phyloP scores from a whole-genome alignment of 2,113 vertebrate genomes.

The Pygoscelis antarcticus region DNA sequence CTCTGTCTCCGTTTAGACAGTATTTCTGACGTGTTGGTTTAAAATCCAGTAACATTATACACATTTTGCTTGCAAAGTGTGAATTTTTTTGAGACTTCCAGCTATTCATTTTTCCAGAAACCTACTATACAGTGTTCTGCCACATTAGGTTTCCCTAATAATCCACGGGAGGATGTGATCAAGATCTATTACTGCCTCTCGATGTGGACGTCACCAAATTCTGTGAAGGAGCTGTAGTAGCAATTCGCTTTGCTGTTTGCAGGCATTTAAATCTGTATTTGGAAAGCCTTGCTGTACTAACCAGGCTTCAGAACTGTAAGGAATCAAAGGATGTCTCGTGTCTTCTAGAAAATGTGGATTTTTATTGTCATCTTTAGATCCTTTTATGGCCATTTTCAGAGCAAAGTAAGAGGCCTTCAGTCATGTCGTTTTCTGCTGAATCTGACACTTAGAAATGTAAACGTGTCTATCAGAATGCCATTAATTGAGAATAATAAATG shows the following conservation, averaged over 20 bases:
- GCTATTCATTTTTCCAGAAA: slow-evolving; percentile 23
- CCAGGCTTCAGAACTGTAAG: not conserved
- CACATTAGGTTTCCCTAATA: slow-evolving; percentile 69
- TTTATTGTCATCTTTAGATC: not conserved
- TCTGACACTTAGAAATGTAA: slow-evolving; percentile 47
- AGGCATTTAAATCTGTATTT: slow-evolving; percentile 8
- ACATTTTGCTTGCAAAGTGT: not conserved
- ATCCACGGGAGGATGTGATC: slow-evolving; percentile 53
- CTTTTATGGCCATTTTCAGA: slow-evolving; percentile 29
- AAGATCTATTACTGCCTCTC: slow-evolving; percentile 61
- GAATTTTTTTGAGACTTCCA: not conserved
- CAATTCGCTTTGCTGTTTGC: not conserved
- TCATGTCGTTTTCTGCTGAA: slow-evolving; percentile 22
- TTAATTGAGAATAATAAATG: slow-evolving; percentile 66
- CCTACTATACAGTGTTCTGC: slow-evolving; percentile 47
- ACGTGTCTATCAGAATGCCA: slow-evolving; percentile 39
- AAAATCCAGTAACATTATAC: not conserved
- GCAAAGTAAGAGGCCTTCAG: not conserved
- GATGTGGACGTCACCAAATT: not conserved
- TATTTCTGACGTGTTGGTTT: not conserved
- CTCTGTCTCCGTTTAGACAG: not conserved
- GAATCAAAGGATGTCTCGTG: not conserved
- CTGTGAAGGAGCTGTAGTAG: not conserved
- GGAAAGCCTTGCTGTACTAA: not conserved
- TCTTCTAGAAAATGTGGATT: not conserved